phyloP scores from a whole-genome alignment of 2,113 vertebrate species.

The Semicossyphus pulcher region DNA sequence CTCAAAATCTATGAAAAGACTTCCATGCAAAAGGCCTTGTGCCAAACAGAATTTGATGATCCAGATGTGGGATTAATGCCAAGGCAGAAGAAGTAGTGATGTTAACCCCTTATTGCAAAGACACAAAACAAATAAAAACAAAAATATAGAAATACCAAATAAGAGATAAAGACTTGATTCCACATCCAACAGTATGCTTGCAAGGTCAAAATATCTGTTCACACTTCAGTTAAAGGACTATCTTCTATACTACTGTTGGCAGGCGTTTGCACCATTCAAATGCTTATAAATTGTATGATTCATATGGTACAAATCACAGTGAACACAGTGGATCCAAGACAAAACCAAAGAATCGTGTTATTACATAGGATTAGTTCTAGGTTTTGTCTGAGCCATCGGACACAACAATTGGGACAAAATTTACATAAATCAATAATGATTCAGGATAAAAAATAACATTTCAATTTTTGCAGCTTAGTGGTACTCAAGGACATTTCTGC shows the following conservation, averaged over 20 bases:
- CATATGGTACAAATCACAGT: not conserved
- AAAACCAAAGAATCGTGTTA: slow-evolving; percentile 4
- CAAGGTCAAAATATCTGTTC: not conserved
- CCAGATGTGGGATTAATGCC: slow-evolving; percentile 24
- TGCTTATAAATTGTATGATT: slow-evolving; percentile 31
- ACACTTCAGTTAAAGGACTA: not conserved
- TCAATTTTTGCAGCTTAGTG: slow-evolving; percentile 31
- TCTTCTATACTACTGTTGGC: slow-evolving; percentile 15
- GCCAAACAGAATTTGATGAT: slow-evolving; percentile 21
- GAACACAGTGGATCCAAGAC: not conserved
- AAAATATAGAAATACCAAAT: not conserved
- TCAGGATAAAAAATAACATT: slow-evolving; percentile 44
- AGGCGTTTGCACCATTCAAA: not conserved
- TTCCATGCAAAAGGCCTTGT: slow-evolving; percentile 1
- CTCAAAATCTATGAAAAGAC: not conserved
- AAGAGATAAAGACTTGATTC: not conserved
- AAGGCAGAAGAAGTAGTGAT: slow-evolving; percentile 8
- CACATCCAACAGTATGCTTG: not conserved
- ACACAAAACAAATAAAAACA: not conserved
- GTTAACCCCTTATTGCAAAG: slow-evolving; percentile 1
- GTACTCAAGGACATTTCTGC: slow-evolving; percentile 43
- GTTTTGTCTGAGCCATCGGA: slow-evolving; percentile 45
- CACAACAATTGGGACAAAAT: slow-evolving; percentile 32
- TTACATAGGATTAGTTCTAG: slow-evolving; percentile 35
- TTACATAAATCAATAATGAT: slow-evolving; percentile 63